Percentiles rank a stretch among this genome's conserved stretches.
Evolutionary conservation across 2,888 invertebrate species (phyloP).

Genomic region (Caenorhabditis afra): DNA sequence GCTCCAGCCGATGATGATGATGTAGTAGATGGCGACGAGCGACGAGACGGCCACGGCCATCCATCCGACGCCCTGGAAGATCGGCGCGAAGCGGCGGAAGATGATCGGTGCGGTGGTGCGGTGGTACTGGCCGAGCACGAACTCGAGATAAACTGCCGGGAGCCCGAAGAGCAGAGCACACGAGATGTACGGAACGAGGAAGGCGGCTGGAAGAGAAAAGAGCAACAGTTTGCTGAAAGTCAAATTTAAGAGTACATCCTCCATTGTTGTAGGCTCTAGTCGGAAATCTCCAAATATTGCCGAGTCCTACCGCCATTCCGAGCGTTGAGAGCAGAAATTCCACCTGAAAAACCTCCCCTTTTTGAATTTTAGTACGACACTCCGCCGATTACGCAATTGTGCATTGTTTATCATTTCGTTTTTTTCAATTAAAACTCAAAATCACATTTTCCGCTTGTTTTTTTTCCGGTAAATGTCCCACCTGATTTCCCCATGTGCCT

Average conservation of each 20-base stretch:
- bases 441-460: too few species aligned
- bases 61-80: slow-evolving; percentile 86
- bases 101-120: slow-evolving; percentile 48
- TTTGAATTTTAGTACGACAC: not conserved
- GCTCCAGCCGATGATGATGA: slow-evolving; percentile 94
- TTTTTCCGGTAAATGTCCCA: not conserved
- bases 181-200: slow-evolving; percentile 81
- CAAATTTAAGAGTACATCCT: slow-evolving; percentile 24
- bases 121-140: slow-evolving; percentile 79
- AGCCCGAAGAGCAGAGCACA: slow-evolving; percentile 80
- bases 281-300: slow-evolving; percentile 69
- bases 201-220: slow-evolving; percentile 80
- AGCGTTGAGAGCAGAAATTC: slow-evolving; percentile 74
- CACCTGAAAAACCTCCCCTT: slow-evolving; percentile 1
- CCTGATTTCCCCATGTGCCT: slow-evolving; percentile 56
- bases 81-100: slow-evolving; percentile 52
- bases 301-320: slow-evolving; percentile 74
- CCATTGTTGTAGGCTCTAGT: slow-evolving; percentile 60
- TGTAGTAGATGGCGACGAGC: slow-evolving; percentile 95
- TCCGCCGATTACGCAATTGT: not conserved
- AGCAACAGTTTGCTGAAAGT: not conserved
- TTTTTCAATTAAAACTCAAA: too few species aligned
- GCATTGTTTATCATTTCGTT: too few species aligned
- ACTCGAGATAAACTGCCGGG: slow-evolving; percentile 80
- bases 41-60: slow-evolving; percentile 95